These are phyloP conservation scores for Drosophila eugracilis DNA, from an alignment of 1,140 invertebrate genomes.

Conservation along the genomic window DNA sequence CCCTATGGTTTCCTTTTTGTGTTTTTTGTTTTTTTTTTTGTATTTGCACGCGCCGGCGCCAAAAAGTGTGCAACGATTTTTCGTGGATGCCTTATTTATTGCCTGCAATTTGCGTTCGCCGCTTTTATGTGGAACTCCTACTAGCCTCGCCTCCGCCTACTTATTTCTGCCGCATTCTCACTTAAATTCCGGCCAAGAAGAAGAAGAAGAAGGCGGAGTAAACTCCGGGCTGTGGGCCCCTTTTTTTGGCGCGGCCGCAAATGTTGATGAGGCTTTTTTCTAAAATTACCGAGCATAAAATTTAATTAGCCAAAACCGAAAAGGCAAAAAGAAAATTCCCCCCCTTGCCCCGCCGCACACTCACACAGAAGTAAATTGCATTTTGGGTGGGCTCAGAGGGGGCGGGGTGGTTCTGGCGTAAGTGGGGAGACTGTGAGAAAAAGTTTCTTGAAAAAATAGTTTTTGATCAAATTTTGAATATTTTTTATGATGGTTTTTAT, in stretches of 20 bases:
- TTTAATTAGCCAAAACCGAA: slow-evolving; percentile 82
- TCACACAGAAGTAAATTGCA: slow-evolving; percentile 73
- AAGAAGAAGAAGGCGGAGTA: slow-evolving; percentile 13
- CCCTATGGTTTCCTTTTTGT: background rate
- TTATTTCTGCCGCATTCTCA: slow-evolving; percentile 19
- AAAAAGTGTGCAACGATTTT: slow-evolving; percentile 71
- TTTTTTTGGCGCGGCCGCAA: slow-evolving; percentile 30
- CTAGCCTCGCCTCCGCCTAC: slow-evolving; percentile 28
- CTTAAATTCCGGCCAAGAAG: slow-evolving; percentile 38
- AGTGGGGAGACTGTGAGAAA: background rate
- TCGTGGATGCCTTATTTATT: slow-evolving; percentile 74
- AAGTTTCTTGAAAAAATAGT: too few relatives aligned
- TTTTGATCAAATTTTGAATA: too few relatives aligned
- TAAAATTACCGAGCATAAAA: slow-evolving; percentile 83
- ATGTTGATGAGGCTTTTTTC: slow-evolving; percentile 64
- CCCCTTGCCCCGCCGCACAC: slow-evolving; percentile 14
- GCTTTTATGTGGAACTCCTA: slow-evolving; percentile 60
- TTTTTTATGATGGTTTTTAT: too few relatives aligned
- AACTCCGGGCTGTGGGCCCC: background rate
- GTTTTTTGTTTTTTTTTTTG: background rate
- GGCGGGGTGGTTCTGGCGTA: slow-evolving; percentile 2
- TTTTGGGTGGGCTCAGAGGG: slow-evolving; percentile 32
- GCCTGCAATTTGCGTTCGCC: slow-evolving; percentile 67
- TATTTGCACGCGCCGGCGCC: slow-evolving; percentile 30
- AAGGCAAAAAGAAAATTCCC: slow-evolving; percentile 60